A percentile compares a stretch with the other conserved stretches of the same genome.
Conservation (phyloP, 1,140 invertebrate species). For the Oncopeltus fasciatus region DNA sequence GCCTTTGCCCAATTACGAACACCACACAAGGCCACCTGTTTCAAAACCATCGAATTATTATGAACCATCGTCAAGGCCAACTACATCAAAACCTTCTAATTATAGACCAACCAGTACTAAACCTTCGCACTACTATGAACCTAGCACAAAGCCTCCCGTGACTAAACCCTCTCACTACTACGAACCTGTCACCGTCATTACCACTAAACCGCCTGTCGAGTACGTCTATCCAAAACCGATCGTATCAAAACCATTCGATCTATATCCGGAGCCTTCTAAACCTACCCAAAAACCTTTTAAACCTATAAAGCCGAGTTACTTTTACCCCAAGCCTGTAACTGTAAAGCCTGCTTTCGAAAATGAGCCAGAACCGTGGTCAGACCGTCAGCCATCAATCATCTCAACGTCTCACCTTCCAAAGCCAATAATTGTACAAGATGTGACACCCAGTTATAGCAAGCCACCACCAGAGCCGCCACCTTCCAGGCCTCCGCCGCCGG, state of each 20-base stretch:
- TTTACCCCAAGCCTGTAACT: background rate
- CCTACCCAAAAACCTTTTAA: background rate
- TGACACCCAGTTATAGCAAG: conserved; percentile 2
- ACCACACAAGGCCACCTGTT: no score
- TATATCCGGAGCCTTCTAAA: background rate
- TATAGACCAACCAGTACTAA: background rate
- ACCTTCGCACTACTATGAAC: background rate
- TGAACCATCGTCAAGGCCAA: background rate
- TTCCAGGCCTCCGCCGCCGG: conserved; percentile 20
- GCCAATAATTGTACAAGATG: conserved; percentile 4
- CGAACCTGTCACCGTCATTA: background rate
- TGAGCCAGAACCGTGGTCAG: background rate
- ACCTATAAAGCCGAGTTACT: background rate
- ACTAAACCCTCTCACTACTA: background rate
- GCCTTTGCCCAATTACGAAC: no score
- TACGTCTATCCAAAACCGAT: background rate
- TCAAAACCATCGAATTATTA: background rate
- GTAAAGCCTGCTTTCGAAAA: background rate
- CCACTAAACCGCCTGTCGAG: background rate
- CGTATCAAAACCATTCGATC: background rate
- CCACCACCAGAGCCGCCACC: conserved; percentile 1
- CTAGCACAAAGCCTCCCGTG: background rate
- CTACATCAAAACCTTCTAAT: background rate
- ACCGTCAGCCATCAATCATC: background rate
- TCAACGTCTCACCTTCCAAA: conserved; percentile 5